Base-by-base conservation (phyloP, 2,797 vertebrate species). In the Triplophysa yarkandensis region DNA sequence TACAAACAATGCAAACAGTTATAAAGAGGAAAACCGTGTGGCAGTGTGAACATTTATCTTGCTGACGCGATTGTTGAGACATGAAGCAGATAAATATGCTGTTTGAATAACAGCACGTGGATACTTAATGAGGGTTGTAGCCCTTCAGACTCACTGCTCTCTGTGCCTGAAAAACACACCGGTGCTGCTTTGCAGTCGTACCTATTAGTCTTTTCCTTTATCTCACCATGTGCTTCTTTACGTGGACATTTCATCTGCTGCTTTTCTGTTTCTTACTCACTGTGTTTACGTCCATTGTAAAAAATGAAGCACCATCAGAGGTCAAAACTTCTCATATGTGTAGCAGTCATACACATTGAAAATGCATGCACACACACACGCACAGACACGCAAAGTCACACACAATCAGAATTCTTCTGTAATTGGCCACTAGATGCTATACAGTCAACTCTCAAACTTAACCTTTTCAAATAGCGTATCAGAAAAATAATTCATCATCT, bases 311-410 rank as follows among this genome's bases (percentile, higher is more conserved):
- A 39, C 62, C 48, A n/a, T 73, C 43, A 32, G 50, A 63, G n/a
- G n/a, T n/a, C 78, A 69, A 54, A 30, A 68, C 64, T 77, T 58
- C 41, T 83, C 83, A 72, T 52, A 64, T 74, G 78, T 81, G 86
- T 78, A 83, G 78, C 61, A 44, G 14, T 36, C 30, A 76, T 21
- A 44, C 55, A 60, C 68, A 71, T 50, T 28, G 43, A 61, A 60
- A 46, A 71, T 61, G 41, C 25, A 74, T 25, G 43, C 9, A 13
- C 34, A 44, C 46, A 11, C 21, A 23, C 39, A 77, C 61, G 10
- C 30, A 21, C 43, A 68, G 30, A 43, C 48, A 50, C 17, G n/a
- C n/a, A n/a, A n/a, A n/a, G n/a, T n/a, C n/a, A 52, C 48, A 16
- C 25, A 7, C 27, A 25, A 13, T 71, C 17, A 46, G 34, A 34